Percentiles rank a stretch among this genome's conserved stretches.
Evolutionary conservation across 37 sponge, comb jelly and placozoan genomes (phyloP).

Genomic region (Diacarnus erythraeanus): DNA sequence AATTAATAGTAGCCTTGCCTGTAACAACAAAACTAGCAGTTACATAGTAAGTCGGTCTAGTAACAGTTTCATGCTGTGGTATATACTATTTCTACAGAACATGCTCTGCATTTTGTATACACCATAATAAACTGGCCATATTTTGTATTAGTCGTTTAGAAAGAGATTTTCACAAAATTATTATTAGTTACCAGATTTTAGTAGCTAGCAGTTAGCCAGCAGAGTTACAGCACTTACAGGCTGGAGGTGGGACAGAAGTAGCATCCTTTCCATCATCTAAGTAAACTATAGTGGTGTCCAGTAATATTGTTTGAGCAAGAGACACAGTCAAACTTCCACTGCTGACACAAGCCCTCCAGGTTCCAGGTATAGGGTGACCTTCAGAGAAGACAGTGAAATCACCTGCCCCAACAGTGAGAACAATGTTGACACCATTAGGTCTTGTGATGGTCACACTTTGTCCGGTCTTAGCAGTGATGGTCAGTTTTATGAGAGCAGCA

Average conservation of each 20-base stretch:
- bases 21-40: no score
- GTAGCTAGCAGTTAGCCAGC: no score
- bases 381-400: neutral
- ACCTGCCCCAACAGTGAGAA: neutral
- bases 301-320: neutral
- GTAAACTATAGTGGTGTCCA: slow-evolving; percentile 6
- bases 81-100: no score
- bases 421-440: neutral
- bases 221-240: no score
- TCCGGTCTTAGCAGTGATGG: neutral
- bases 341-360: neutral
- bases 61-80: no score
- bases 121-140: no score
- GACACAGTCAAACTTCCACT: neutral
- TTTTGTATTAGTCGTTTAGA: no score
- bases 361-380: slow-evolving; percentile 1
- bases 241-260: neutral
- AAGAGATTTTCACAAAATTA: no score
- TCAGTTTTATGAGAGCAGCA: neutral
- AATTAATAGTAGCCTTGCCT: no score
- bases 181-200: no score
- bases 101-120: no score
- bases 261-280: neutral
- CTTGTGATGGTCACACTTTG: neutral
- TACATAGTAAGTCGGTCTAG: no score